These are phyloP conservation scores for Andrena hattorfiana DNA, from an alignment of 2,888 invertebrate genomes.

Conservation along the genomic window DNA sequence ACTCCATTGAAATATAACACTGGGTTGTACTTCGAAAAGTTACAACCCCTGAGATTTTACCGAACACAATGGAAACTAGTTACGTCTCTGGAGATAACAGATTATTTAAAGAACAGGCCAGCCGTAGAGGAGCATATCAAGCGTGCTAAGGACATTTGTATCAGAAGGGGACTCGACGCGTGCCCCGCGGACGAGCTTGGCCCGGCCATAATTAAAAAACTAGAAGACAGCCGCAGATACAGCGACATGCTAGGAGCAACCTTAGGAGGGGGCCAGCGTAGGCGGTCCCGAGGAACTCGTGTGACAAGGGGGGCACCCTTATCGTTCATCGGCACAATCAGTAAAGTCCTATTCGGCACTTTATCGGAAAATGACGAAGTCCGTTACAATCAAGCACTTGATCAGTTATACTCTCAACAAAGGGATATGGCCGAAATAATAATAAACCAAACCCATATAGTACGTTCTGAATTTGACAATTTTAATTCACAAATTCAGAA, in stretches of 20 bases:
- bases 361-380: background rate
- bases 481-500: background rate
- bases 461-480: background rate
- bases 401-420: background rate
- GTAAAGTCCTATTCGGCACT: constrained; percentile 2
- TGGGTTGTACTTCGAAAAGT: background rate
- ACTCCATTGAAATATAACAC: background rate
- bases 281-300: background rate
- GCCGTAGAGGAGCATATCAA: background rate
- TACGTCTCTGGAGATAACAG: background rate
- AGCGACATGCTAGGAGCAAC: background rate
- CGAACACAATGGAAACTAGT: background rate
- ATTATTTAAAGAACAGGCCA: background rate
- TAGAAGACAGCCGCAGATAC: background rate
- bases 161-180: background rate
- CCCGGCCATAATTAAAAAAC: background rate
- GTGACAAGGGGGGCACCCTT: background rate
- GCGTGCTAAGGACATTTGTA: background rate
- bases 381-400: background rate
- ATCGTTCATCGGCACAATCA: background rate
- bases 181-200: background rate
- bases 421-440: background rate
- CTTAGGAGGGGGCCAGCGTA: background rate
- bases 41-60: background rate
- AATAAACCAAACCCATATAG: background rate